phyloP scores from a whole-genome alignment of 2,888 invertebrate species.

The Cosmopolites sordidus region DNA sequence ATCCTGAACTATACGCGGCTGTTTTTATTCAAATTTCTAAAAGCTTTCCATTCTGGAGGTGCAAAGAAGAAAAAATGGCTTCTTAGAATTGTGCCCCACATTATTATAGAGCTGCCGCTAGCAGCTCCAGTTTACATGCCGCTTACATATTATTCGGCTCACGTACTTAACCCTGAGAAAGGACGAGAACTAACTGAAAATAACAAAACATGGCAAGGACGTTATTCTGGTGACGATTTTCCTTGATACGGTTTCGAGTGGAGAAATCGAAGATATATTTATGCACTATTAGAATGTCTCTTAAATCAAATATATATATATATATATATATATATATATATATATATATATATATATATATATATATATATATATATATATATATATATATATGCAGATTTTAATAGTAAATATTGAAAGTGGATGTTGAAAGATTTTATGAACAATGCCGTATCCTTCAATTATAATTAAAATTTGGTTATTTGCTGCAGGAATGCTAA shows the following conservation, averaged over 20 bases:
- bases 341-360: too few species aligned
- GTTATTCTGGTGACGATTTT: slow-evolving; percentile 12
- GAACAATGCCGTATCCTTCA: too few species aligned
- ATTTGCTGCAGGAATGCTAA: too few species aligned
- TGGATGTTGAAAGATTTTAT: too few species aligned
- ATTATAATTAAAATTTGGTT: too few species aligned
- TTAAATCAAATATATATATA: too few species aligned
- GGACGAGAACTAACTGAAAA: slow-evolving; percentile 16
- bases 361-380: too few species aligned
- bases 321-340: too few species aligned
- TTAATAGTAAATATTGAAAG: too few species aligned
- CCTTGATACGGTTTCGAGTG: not conserved
- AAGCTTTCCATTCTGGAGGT: slow-evolving; percentile 8
- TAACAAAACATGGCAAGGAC: slow-evolving; percentile 14
- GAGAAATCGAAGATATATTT: too few species aligned
- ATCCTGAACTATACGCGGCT: slow-evolving; percentile 11
- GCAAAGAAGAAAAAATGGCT: slow-evolving; percentile 7
- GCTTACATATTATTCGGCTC: slow-evolving; percentile 17
- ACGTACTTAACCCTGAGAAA: slow-evolving; percentile 9
- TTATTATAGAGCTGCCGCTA: slow-evolving; percentile 13
- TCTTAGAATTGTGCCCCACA: slow-evolving; percentile 1
- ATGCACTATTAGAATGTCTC: too few species aligned
- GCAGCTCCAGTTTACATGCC: slow-evolving; percentile 14
- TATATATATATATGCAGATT: too few species aligned
- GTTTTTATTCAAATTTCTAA: slow-evolving; percentile 15